Conservation (phyloP, 2,888 invertebrate genomes). For the Eugnorisma glareosa region DNA sequence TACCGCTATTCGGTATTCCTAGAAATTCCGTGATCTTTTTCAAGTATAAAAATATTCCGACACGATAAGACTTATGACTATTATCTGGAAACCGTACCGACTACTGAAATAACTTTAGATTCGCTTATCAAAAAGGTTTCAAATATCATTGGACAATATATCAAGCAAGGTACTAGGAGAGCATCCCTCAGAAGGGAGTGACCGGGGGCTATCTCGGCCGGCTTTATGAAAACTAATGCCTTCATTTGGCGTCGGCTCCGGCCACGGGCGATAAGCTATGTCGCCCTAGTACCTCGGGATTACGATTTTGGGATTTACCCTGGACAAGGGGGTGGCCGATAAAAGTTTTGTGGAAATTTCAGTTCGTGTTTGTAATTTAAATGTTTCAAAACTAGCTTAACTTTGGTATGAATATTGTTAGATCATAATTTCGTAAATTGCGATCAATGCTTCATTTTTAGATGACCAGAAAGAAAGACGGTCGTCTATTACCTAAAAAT, state of each 20-base stretch:
- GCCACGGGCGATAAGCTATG: conserved; percentile 87
- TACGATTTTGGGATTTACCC: conserved; percentile 83
- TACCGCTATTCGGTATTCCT: not conserved
- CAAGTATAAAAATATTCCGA: conserved; percentile 24
- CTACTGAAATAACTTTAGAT: conserved; percentile 67
- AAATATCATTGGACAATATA: conserved; percentile 80
- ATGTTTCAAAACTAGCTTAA: conserved; percentile 73
- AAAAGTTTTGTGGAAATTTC: conserved; percentile 82
- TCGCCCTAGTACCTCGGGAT: conserved; percentile 87
- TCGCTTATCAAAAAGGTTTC: conserved; percentile 70
- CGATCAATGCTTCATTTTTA: not conserved
- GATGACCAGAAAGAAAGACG: not conserved
- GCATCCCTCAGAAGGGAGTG: conserved; percentile 79
- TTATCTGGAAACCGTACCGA: conserved; percentile 50
- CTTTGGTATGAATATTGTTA: conserved; percentile 34
- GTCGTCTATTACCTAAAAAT: not conserved
- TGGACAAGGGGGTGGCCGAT: conserved; percentile 77
- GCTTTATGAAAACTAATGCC: conserved; percentile 90
- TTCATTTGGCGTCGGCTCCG: conserved; percentile 87
- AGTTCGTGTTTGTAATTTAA: conserved; percentile 82
- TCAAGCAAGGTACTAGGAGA: conserved; percentile 77
- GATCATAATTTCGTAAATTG: conserved; percentile 13
- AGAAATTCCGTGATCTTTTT: not conserved
- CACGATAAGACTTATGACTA: conserved; percentile 27
- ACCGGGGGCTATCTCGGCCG: conserved; percentile 84